A percentile compares a stretch with the other conserved stretches of the same genome.
Conservation (phyloP, 2,113 vertebrate species). For the Neopipo cinnamomea region DNA sequence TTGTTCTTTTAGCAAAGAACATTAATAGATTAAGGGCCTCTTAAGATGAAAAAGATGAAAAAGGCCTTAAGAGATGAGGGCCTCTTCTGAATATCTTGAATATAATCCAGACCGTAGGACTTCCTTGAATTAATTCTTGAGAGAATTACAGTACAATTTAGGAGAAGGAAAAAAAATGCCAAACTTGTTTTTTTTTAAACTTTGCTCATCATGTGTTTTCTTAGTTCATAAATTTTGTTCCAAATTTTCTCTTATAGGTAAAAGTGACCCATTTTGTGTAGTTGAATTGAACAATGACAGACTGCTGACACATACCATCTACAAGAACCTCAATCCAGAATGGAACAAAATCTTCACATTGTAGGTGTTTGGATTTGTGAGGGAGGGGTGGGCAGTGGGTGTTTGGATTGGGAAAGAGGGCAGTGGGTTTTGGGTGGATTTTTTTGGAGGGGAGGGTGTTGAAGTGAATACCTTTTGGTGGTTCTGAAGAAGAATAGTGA, state of each 20-base stretch:
- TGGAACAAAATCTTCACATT: slow-evolving; percentile 99
- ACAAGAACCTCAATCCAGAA: slow-evolving; percentile 96
- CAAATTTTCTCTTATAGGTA: slow-evolving; percentile 78
- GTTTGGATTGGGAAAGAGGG: neutral
- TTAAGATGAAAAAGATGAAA: too few relatives aligned
- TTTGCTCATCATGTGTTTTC: neutral
- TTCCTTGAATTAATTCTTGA: neutral
- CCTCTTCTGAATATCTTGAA: neutral
- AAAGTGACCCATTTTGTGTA: slow-evolving; percentile 98
- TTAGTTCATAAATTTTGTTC: neutral
- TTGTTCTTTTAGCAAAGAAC: neutral
- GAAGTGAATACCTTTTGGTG: neutral
- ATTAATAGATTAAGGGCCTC: neutral
- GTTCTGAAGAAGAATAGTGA: neutral
- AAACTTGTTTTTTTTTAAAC: neutral
- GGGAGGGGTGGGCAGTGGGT: neutral
- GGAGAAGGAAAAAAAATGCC: neutral
- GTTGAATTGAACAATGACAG: slow-evolving; percentile 97
- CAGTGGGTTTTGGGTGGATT: neutral
- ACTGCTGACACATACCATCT: slow-evolving; percentile 93
- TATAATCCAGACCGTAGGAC: neutral
- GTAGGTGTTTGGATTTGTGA: slow-evolving; percentile 77
- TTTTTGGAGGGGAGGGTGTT: neutral
- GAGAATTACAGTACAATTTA: neutral
- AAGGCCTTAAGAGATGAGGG: too few relatives aligned